Conservation (phyloP, 2,113 vertebrate species). For the Hemicordylus capensis region DNA sequence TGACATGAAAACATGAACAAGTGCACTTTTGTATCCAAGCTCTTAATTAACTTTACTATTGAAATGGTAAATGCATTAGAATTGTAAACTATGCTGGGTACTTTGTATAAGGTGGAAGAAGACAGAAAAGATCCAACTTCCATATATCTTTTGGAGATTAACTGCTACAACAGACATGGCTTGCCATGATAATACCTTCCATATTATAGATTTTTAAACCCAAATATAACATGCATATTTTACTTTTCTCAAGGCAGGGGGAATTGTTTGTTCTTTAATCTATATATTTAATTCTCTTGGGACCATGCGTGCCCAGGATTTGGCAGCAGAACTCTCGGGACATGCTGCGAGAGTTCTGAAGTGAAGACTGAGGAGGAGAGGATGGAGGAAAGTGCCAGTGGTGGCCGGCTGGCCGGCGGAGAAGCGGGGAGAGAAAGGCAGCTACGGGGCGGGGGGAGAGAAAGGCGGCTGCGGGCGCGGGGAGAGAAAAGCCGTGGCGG, state of each 20-base stretch:
- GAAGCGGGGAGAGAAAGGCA: too few relatives aligned
- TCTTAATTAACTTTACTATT: conserved; percentile 32
- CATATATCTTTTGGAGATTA: background rate
- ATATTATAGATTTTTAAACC: background rate
- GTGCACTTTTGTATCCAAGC: conserved; percentile 1
- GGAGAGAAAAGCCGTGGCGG: background rate
- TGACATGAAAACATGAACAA: conserved; percentile 13
- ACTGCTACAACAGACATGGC: background rate
- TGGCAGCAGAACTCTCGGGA: too few relatives aligned
- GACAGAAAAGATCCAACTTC: background rate
- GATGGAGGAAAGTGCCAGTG: too few relatives aligned
- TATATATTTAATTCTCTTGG: too few relatives aligned
- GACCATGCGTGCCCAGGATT: too few relatives aligned
- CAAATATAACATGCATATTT: background rate
- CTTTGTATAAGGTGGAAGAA: background rate
- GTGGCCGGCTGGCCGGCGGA: too few relatives aligned
- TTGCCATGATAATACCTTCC: background rate
- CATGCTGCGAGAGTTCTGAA: too few relatives aligned
- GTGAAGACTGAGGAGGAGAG: too few relatives aligned
- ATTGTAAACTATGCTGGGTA: conserved; percentile 2
- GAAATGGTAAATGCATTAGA: conserved; percentile 7
- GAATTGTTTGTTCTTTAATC: too few relatives aligned
- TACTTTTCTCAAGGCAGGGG: background rate
- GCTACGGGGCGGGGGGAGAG: too few relatives aligned
- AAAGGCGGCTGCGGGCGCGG: too few relatives aligned